Percentiles rank a stretch among this genome's conserved stretches.
Conservation (phyloP, 2,113 vertebrate genomes). For the Leptocoma aspasia region DNA sequence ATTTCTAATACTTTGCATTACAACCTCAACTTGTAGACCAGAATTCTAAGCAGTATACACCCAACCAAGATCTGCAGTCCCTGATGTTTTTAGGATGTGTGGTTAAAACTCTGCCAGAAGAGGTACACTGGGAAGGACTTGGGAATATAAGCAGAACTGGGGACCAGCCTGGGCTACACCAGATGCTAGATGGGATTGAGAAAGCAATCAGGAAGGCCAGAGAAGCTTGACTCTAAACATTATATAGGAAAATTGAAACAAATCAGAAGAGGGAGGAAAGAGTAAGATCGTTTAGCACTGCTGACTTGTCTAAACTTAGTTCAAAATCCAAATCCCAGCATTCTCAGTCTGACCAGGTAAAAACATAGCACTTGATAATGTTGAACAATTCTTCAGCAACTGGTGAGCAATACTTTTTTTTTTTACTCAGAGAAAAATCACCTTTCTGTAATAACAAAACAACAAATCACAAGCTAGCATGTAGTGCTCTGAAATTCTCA, state of each 20-base stretch:
- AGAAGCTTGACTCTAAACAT: not conserved
- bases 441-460: not conserved
- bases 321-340: not conserved
- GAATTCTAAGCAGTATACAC: not conserved
- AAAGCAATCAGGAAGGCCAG: not conserved
- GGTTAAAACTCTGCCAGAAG: not conserved
- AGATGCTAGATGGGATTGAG: not conserved
- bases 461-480: not conserved
- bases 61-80: not conserved
- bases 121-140: not conserved
- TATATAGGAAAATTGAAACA: not conserved
- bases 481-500: not conserved
- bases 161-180: not conserved
- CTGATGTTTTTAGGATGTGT: not conserved
- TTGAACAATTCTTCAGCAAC: not conserved
- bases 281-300: not conserved
- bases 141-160: not conserved
- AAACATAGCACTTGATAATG: not conserved
- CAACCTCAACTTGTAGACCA: not conserved
- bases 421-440: not conserved
- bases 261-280: not conserved
- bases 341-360: not conserved
- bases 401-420: not conserved
- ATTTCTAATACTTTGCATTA: not conserved
- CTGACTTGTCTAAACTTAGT: not conserved